Percentiles rank a stretch among this genome's conserved stretches.
Conservation (phyloP, 2,113 vertebrate species). For the Maccullochella peelii region DNA sequence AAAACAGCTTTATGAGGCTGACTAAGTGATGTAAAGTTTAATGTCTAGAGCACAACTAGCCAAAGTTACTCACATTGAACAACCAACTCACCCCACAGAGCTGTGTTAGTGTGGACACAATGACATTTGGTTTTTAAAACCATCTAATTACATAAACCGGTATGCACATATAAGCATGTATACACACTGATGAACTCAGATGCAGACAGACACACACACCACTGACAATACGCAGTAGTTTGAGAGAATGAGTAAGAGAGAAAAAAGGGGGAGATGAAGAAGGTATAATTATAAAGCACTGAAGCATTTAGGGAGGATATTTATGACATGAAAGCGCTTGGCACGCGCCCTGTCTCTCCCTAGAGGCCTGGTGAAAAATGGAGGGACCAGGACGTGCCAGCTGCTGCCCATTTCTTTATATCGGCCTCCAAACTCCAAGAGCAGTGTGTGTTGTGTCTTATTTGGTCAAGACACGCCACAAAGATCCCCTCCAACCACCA, state of each 20-base stretch:
- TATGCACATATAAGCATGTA: not conserved
- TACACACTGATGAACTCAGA: constrained; percentile 3
- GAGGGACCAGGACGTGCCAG: constrained; percentile 34
- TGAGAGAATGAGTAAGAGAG: constrained; percentile 25
- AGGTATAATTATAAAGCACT: constrained; percentile 68
- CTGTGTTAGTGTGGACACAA: constrained; percentile 24
- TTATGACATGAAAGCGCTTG: constrained; percentile 72
- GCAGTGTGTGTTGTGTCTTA: not conserved
- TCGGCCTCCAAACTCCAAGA: not conserved
- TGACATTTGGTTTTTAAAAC: constrained; percentile 14
- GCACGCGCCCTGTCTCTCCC: constrained; percentile 53
- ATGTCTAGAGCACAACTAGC: constrained; percentile 39
- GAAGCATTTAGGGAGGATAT: constrained; percentile 61
- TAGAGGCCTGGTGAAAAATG: constrained; percentile 23
- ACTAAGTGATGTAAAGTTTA: constrained; percentile 59
- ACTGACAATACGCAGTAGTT: constrained; percentile 27
- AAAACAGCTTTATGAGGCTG: constrained; percentile 68
- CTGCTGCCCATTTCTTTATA: constrained; percentile 41
- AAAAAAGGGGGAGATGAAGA: constrained; percentile 31
- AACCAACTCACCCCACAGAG: constrained; percentile 41
- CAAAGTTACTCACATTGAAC: constrained; percentile 56
- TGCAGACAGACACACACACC: constrained; percentile 1
- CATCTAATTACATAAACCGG: constrained; percentile 37
- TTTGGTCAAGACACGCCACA: constrained; percentile 10
- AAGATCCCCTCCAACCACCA: not conserved